phyloP scores from a whole-genome alignment of 2,888 invertebrate genomes.

The Leptinotarsa tumamoca region DNA sequence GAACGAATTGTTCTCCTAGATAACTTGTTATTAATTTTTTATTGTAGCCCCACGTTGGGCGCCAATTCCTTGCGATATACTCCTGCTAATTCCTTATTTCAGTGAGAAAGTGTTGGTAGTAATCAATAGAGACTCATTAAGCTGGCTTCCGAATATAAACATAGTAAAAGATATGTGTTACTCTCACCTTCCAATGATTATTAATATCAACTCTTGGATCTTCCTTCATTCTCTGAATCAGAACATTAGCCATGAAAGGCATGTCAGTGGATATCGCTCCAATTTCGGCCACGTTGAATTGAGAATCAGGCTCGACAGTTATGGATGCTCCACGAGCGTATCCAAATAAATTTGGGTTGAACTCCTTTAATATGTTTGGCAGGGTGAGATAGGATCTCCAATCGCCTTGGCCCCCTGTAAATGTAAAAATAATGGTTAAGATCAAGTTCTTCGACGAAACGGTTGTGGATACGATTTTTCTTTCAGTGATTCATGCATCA shows the following conservation, averaged over 20 bases:
- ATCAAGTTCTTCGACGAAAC: too few species aligned
- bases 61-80: too few species aligned
- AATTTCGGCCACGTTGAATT: slow-evolving; percentile 73
- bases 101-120: too few species aligned
- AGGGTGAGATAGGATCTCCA: slow-evolving; percentile 71
- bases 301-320: slow-evolving; percentile 64
- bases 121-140: too few species aligned
- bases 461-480: too few species aligned
- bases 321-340: slow-evolving; percentile 70
- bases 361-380: slow-evolving; percentile 74
- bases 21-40: too few species aligned
- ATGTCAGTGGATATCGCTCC: slow-evolving; percentile 72
- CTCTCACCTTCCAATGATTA: slow-evolving; percentile 73
- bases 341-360: slow-evolving; percentile 75
- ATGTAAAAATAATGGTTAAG: not conserved
- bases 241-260: slow-evolving; percentile 70
- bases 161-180: too few species aligned
- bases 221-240: slow-evolving; percentile 69
- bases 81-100: too few species aligned
- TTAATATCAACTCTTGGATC: slow-evolving; percentile 70
- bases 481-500: not conserved
- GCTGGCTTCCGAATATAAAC: too few species aligned
- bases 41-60: too few species aligned
- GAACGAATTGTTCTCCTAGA: too few species aligned
- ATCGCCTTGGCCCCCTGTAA: slow-evolving; percentile 68